Evolutionary conservation across 2,888 invertebrate genomes (phyloP).

Genomic region (Pseudococcus longispinus): DNA sequence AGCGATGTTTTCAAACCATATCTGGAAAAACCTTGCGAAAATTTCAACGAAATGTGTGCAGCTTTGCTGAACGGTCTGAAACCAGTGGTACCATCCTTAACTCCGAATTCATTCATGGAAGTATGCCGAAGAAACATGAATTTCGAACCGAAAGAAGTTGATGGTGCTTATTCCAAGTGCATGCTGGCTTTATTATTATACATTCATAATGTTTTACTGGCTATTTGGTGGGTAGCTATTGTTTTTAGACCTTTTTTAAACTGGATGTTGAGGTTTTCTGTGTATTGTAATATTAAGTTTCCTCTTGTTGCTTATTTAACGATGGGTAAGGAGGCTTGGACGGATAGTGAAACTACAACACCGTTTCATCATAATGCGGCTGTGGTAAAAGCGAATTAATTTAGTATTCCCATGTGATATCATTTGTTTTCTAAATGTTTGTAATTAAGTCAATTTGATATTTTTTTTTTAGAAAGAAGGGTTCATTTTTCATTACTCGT

Average conservation of each 20-base stretch:
- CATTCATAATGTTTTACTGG: conserved; percentile 63
- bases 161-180: conserved; percentile 62
- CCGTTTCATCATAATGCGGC: conserved; percentile 11
- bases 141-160: conserved; percentile 64
- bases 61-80: conserved; percentile 74
- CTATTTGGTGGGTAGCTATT: conserved; percentile 62
- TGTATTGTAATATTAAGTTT: conserved; percentile 71
- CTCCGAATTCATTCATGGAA: conserved; percentile 68
- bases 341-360: not conserved
- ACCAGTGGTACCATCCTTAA: conserved; percentile 71
- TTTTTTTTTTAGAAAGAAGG: not conserved
- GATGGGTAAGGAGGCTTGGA: conserved; percentile 62
- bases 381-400: conserved; percentile 15
- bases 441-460: not conserved
- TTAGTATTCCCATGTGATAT: not conserved
- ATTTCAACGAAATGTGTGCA: conserved; percentile 72
- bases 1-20: conserved; percentile 71
- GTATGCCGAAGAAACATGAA: conserved; percentile 68
- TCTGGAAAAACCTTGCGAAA: conserved; percentile 68
- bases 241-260: conserved; percentile 72
- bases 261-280: conserved; percentile 67
- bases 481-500: not conserved
- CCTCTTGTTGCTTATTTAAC: conserved; percentile 71
- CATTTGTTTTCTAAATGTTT: not conserved
- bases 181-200: conserved; percentile 62